phyloP scores from a whole-genome alignment of 2,888 invertebrate genomes.

The Stenolophus ochropezus region DNA sequence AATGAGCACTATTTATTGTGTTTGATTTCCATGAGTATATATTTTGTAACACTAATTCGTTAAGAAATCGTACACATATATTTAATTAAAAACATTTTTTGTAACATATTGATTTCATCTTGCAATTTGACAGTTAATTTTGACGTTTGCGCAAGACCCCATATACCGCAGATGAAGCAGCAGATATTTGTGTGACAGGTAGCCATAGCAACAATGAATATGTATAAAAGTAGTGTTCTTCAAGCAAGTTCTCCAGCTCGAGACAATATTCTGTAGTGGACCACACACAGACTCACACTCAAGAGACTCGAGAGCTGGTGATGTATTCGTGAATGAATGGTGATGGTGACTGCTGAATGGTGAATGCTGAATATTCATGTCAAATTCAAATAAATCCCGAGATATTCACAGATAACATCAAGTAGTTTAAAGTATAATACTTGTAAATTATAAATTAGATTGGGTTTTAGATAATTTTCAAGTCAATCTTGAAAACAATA shows the following conservation, averaged over 20 bases:
- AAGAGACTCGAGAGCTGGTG: not conserved
- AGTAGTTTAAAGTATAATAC: not conserved
- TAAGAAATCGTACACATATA: too few species aligned
- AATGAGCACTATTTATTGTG: too few species aligned
- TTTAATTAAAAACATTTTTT: too few species aligned
- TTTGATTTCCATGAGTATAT: too few species aligned
- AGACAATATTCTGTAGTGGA: slow-evolving; percentile 40
- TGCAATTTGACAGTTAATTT: too few species aligned
- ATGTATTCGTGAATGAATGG: not conserved
- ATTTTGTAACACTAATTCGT: too few species aligned
- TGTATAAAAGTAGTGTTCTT: slow-evolving; percentile 48
- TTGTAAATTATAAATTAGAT: not conserved
- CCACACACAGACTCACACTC: slow-evolving; percentile 20
- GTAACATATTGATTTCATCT: too few species aligned
- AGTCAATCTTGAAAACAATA: not conserved
- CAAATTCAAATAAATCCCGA: not conserved
- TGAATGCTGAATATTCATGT: not conserved
- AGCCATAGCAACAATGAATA: slow-evolving; percentile 33
- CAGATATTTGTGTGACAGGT: slow-evolving; percentile 46
- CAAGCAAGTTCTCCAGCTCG: not conserved
- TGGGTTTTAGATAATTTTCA: not conserved
- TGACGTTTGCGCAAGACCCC: too few species aligned
- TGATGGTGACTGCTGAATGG: too few species aligned
- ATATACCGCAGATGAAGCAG: slow-evolving; percentile 35
- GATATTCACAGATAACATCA: not conserved